A percentile compares a stretch with the other conserved stretches of the same genome.
Conservation (phyloP, 2,113 vertebrate species). For the Entelurus aequoreus region DNA sequence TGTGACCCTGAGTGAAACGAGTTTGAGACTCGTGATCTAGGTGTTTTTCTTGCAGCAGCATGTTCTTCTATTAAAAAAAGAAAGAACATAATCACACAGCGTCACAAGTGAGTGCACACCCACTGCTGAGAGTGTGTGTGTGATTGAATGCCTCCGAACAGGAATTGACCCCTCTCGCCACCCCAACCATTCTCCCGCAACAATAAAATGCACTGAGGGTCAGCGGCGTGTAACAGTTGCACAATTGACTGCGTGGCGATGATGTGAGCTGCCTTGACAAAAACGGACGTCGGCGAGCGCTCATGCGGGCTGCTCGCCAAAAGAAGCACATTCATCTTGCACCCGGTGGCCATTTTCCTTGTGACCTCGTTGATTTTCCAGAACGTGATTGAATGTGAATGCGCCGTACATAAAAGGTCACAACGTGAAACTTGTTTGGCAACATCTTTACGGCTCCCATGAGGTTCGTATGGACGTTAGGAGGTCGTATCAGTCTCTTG, state of each 20-base stretch:
- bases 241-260: slow-evolving; percentile 25
- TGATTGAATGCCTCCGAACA: neutral
- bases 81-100: slow-evolving; percentile 16
- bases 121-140: slow-evolving; percentile 10
- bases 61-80: slow-evolving; percentile 3
- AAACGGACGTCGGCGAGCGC: slow-evolving; percentile 25
- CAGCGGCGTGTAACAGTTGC: slow-evolving; percentile 1
- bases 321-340: slow-evolving; percentile 23
- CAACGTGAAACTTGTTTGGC: slow-evolving; percentile 1
- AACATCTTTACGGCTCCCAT: neutral
- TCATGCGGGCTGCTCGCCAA: slow-evolving; percentile 8
- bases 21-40: neutral
- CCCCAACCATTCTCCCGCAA: no score
- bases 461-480: no score
- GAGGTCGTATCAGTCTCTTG: no score
- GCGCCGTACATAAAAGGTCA: slow-evolving; percentile 39
- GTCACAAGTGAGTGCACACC: slow-evolving; percentile 13
- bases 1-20: no score
- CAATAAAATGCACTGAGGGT: no score
- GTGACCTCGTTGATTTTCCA: slow-evolving; percentile 12
- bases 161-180: no score
- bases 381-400: slow-evolving; percentile 43
- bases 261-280: slow-evolving; percentile 10
- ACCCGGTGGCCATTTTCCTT: slow-evolving; percentile 12
- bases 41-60: neutral